phyloP scores from a whole-genome alignment of 2,113 vertebrate genomes.

The Origma solitaria region DNA sequence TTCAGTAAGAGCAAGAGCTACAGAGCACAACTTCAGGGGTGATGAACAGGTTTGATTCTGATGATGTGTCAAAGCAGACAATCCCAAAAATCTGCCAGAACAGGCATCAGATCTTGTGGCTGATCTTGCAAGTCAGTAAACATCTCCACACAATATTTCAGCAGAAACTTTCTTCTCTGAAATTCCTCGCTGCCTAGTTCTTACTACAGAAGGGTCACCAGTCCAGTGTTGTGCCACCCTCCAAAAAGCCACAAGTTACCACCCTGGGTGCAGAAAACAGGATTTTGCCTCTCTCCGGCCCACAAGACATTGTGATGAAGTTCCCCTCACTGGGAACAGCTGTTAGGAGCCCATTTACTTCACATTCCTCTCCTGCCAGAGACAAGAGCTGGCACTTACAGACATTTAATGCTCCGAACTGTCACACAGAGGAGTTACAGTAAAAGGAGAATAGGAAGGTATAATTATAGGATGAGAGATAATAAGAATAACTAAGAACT shows the following conservation, averaged over 20 bases:
- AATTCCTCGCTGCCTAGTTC: not conserved
- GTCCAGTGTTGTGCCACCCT: fast-evolving
- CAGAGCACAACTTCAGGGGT: not conserved
- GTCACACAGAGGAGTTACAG: not conserved
- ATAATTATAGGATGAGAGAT: not conserved
- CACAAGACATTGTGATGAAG: not conserved
- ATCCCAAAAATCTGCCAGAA: not conserved
- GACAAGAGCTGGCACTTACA: fast-evolving
- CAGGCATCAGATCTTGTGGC: not conserved
- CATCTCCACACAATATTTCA: not conserved
- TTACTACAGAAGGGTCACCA: not conserved
- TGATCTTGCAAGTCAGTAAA: not conserved
- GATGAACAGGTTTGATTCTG: not conserved
- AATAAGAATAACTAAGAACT: not conserved
- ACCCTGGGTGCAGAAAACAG: not conserved
- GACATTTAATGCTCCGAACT: not conserved
- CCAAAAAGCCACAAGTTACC: fast-evolving
- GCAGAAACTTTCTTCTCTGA: not conserved
- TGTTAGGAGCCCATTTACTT: not conserved
- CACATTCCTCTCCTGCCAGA: not conserved
- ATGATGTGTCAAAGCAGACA: not conserved
- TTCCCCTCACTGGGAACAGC: not conserved
- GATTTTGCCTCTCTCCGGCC: not conserved
- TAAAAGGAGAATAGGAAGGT: not conserved
- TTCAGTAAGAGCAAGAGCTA: not conserved